Evolutionary conservation across 2,113 vertebrate species (phyloP), one percentile per base, ranked within the genome.

Genomic region (Progne subis): DNA sequence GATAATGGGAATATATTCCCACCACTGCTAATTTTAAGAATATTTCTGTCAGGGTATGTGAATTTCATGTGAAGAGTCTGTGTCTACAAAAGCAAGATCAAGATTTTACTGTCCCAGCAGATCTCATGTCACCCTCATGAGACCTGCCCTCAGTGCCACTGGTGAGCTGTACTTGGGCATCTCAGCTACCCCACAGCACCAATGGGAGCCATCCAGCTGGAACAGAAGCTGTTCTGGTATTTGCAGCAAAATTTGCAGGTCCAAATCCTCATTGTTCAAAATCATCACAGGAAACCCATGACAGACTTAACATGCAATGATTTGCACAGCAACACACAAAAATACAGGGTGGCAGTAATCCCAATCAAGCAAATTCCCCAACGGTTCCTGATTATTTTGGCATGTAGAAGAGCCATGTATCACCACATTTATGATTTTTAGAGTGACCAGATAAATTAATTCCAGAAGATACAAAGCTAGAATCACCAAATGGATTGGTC

Each of bases 71-170:
- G 28, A 92, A 49, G 37, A 83, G 18, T 41, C 37, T 63, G 50
- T 21, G 32, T 29, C 50, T 56, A 82, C 47, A 60, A 20, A 79
- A 72, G 18, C 9, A 64, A 21, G 28, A 56, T 52, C 37, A 52
- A 43, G 46, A 43, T 59, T 59, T 41, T 61, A 39, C 39, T 34
- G 44, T 68, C 7, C 2, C 32, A 59, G 55, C 28, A 82, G 71
- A 78, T 10, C 19, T 55, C 2, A 0, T 2, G 8, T 6, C 34
- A 82, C 34, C 15, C 31, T 55, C 64, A 37, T 5, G 50, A 39
- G 57, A 37, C 10, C n/a, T 15, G 12, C 29, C 28, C 53, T 37
- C 26, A 34, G 17, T 6, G 8, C 34, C 85, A 69, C 19, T 1
- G 1, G 4, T 32, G 16, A 85, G 63, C 28, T 61, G 44, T 14